phyloP scores from a whole-genome alignment of 2,113 vertebrate species.

The Lanius collurio region DNA sequence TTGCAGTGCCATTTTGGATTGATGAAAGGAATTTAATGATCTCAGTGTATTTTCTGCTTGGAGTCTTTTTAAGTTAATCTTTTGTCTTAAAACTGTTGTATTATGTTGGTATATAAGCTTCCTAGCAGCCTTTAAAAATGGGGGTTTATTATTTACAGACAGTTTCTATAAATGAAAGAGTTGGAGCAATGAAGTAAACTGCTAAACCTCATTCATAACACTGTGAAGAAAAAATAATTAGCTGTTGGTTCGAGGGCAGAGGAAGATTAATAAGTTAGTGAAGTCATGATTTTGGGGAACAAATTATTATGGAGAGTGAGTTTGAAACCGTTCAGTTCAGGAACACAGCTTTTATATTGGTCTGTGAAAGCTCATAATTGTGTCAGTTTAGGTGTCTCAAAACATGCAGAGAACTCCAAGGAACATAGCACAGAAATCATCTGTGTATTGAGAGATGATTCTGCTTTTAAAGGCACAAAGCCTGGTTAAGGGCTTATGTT shows the following conservation, averaged over 20 bases:
- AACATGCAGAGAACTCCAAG: not conserved
- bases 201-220: not conserved
- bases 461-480: not conserved
- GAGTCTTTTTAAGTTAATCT: not conserved
- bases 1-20: not conserved
- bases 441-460: not conserved
- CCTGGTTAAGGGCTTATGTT: not conserved
- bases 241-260: not conserved
- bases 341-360: not conserved
- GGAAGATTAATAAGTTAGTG: conserved; percentile 27
- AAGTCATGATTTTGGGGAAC: conserved; percentile 23
- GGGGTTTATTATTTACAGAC: not conserved
- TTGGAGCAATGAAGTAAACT: not conserved
- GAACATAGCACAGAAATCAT: not conserved
- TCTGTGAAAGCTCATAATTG: not conserved
- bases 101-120: not conserved
- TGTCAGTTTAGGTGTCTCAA: not conserved
- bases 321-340: not conserved
- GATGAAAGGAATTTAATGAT: not conserved
- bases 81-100: not conserved
- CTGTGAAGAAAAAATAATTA: conserved; percentile 23
- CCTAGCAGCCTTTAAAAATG: not conserved
- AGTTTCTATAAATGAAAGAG: not conserved
- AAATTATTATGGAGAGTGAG: not conserved
- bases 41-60: not conserved